These are phyloP conservation scores for Cacoxenus indagator DNA, from an alignment of 2,888 invertebrate genomes.

Conservation along the genomic window DNA sequence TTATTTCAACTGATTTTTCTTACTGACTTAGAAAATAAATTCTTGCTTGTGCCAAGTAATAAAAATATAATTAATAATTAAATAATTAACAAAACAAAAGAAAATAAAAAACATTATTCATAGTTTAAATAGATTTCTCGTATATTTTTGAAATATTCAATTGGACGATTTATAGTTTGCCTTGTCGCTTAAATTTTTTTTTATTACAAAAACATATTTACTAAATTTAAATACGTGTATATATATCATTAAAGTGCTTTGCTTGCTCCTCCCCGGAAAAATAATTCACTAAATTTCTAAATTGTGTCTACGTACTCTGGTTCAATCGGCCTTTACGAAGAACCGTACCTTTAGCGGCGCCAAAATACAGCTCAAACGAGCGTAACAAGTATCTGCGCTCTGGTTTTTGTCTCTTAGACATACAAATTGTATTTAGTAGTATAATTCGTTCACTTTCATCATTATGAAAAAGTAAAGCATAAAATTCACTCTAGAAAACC, in stretches of 20 bases:
- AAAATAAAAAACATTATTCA: background rate
- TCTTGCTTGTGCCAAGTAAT: background rate
- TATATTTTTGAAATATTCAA: slow-evolving; percentile 11
- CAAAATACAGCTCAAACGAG: background rate
- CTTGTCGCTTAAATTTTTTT: slow-evolving; percentile 1
- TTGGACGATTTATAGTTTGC: slow-evolving; percentile 16
- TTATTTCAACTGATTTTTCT: background rate
- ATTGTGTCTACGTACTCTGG: slow-evolving; percentile 5
- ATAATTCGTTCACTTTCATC: background rate
- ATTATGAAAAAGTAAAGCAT: background rate
- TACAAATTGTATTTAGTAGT: background rate
- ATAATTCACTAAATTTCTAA: slow-evolving; percentile 30
- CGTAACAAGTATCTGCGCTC: slow-evolving; percentile 2
- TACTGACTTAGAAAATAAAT: background rate
- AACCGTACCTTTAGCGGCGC: background rate
- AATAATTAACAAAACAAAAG: background rate
- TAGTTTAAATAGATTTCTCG: background rate
- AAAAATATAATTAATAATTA: background rate
- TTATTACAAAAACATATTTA: slow-evolving; percentile 28
- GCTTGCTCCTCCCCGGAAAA: slow-evolving; percentile 13
- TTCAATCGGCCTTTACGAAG: background rate
- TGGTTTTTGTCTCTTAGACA: slow-evolving; percentile 21
- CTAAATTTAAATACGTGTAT: slow-evolving; percentile 20
- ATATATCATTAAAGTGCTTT: slow-evolving; percentile 12
- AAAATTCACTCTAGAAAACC: too few relatives aligned